These are phyloP conservation scores for Monopterus albus DNA, from an alignment of 2,113 vertebrate genomes.

Conservation along the genomic window DNA sequence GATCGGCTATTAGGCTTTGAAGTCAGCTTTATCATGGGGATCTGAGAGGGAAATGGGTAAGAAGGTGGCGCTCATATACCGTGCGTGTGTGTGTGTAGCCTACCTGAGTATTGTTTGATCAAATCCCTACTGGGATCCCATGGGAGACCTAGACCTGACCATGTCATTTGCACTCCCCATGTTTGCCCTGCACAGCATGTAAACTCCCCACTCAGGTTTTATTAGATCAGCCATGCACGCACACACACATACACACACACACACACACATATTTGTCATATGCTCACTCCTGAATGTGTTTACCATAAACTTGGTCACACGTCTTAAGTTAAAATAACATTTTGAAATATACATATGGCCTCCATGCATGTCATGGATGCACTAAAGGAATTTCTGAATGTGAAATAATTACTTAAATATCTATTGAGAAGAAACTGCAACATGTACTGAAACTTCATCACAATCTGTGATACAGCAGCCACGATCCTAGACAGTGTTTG, in stretches of 20 bases:
- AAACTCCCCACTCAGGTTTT: constrained; percentile 53
- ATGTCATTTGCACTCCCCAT: constrained; percentile 63
- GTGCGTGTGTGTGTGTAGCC: constrained; percentile 37
- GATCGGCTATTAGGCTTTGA: constrained; percentile 75
- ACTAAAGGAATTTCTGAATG: constrained; percentile 54
- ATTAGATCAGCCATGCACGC: constrained; percentile 23
- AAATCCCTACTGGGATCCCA: constrained; percentile 54
- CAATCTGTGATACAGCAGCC: constrained; percentile 2
- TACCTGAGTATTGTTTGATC: constrained; percentile 63
- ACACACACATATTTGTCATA: constrained; percentile 12
- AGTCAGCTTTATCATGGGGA: constrained; percentile 68
- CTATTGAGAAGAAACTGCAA: constrained; percentile 31
- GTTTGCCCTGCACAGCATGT: constrained; percentile 48
- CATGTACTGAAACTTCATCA: constrained; percentile 29
- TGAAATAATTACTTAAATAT: constrained; percentile 51
- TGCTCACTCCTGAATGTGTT: constrained; percentile 47
- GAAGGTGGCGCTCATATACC: constrained; percentile 67
- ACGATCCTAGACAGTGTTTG: constrained; percentile 1
- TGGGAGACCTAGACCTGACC: constrained; percentile 57
- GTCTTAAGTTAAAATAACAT: constrained; percentile 29
- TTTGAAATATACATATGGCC: constrained; percentile 63
- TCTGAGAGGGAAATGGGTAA: constrained; percentile 57
- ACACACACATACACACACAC: constrained; percentile 12
- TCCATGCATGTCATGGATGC: constrained; percentile 60
- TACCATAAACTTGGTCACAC: constrained; percentile 32